A percentile compares a stretch with the other conserved stretches of the same genome.
These are phyloP conservation scores for Antennarius maculatus DNA, from an alignment of 2,797 vertebrate species.

Conservation along the genomic window DNA sequence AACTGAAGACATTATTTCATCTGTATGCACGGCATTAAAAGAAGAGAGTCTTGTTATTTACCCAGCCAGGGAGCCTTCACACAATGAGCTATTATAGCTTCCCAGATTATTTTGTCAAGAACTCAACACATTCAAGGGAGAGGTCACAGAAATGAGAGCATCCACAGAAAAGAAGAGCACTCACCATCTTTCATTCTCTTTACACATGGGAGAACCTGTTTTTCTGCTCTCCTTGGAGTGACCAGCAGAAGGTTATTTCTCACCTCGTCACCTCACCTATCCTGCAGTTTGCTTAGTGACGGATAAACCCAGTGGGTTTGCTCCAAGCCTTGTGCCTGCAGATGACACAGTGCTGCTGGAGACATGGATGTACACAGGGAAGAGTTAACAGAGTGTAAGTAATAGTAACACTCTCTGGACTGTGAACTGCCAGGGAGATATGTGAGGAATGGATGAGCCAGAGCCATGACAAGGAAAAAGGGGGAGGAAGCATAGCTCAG, in stretches of 20 bases:
- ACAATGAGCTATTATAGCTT: constrained; percentile 38
- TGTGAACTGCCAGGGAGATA: constrained; percentile 55
- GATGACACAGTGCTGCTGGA: constrained; percentile 56
- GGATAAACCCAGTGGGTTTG: constrained; percentile 55
- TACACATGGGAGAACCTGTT: constrained; percentile 21
- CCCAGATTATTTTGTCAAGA: constrained; percentile 54
- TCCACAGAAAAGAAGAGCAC: constrained; percentile 30
- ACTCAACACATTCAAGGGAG: constrained; percentile 21
- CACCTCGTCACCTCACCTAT: constrained; percentile 70
- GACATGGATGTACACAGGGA: constrained; percentile 24
- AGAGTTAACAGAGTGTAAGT: constrained; percentile 37
- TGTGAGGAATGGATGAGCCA: constrained; percentile 49
- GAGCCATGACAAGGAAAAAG: constrained; percentile 74
- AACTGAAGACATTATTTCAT: constrained; percentile 20
- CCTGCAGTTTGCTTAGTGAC: constrained; percentile 50
- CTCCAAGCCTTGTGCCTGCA: constrained; percentile 44
- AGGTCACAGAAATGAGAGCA: constrained; percentile 29
- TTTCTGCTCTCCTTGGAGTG: constrained; percentile 23
- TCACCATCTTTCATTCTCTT: constrained; percentile 22
- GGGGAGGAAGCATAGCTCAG: constrained; percentile 38
- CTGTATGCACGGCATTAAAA: constrained; percentile 11
- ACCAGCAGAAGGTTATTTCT: constrained; percentile 64
- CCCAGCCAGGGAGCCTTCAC: constrained; percentile 24
- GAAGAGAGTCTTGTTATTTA: constrained; percentile 33
- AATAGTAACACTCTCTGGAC: constrained; percentile 56